phyloP scores from a whole-genome alignment of 1,140 invertebrate genomes.

The Sarcophaga peregrina region DNA sequence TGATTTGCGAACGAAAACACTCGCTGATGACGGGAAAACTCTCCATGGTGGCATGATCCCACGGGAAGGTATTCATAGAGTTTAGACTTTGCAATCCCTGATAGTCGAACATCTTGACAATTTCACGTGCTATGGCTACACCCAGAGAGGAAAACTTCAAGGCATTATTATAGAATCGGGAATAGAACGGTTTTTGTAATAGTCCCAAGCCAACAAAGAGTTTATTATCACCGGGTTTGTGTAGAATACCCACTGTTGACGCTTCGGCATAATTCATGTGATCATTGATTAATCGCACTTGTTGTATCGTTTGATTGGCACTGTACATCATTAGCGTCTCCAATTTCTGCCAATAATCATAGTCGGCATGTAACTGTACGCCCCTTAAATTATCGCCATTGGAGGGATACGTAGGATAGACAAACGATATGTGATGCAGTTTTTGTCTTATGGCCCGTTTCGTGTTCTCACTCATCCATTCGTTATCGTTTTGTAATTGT shows the following conservation, averaged over 20 bases:
- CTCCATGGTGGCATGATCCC: constrained; percentile 91
- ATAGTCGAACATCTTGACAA: constrained; percentile 95
- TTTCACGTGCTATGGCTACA: constrained; percentile 92
- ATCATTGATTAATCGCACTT: constrained; percentile 7
- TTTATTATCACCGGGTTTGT: constrained; percentile 88
- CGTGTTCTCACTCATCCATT: constrained; percentile 58
- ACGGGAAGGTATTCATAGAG: constrained; percentile 74
- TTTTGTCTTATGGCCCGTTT: constrained; percentile 48
- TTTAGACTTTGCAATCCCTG: constrained; percentile 86
- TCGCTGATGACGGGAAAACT: constrained; percentile 87
- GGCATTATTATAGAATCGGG: constrained; percentile 85
- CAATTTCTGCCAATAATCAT: constrained; percentile 54
- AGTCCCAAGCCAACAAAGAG: constrained; percentile 92
- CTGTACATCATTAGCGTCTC: constrained; percentile 50
- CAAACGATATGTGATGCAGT: constrained; percentile 45
- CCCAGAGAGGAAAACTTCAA: constrained; percentile 96
- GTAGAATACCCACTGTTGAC: constrained; percentile 51
- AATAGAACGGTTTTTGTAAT: constrained; percentile 94
- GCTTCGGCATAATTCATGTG: constrained; percentile 48
- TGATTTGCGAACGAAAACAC: constrained; percentile 94
- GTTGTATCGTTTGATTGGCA: constrained; percentile 50
- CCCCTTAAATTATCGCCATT: background rate
- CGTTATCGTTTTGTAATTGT: constrained; percentile 47
- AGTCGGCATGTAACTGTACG: constrained; percentile 48
- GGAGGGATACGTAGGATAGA: background rate